A percentile compares a stretch with the other conserved stretches of the same genome.
Evolutionary conservation across 2,797 vertebrate species (phyloP).

Genomic region (Myiotriccus ornatus): DNA sequence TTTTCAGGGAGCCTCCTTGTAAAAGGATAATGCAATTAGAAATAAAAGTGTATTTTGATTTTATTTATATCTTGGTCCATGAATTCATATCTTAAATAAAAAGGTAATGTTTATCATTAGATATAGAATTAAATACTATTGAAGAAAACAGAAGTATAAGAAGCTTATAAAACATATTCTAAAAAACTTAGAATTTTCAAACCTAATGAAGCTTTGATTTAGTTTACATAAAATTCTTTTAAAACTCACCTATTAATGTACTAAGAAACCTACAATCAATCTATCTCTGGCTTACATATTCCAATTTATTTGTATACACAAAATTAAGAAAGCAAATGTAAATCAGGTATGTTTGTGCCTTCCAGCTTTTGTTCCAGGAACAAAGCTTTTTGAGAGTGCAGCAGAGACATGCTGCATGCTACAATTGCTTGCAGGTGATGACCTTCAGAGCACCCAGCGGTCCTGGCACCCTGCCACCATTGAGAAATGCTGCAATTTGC

Average conservation of each 20-base stretch:
- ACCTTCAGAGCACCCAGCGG: neutral
- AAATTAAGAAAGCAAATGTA: neutral
- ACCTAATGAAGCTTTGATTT: neutral
- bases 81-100: neutral
- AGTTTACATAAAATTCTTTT: neutral
- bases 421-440: neutral
- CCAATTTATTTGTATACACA: neutral
- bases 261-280: accelerated
- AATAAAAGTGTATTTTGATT: neutral
- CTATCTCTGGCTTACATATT: neutral
- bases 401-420: neutral
- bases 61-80: neutral
- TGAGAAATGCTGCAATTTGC: neutral
- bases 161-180: neutral
- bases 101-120: neutral
- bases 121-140: neutral
- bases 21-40: slow-evolving; percentile 25
- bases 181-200: neutral
- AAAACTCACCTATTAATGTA: neutral
- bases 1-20: neutral
- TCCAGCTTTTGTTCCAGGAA: neutral
- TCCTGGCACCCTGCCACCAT: neutral
- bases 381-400: neutral
- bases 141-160: neutral
- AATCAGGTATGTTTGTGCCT: neutral